Conservation (phyloP, 2,113 vertebrate species). For the Onychorhynchus coronatus region DNA sequence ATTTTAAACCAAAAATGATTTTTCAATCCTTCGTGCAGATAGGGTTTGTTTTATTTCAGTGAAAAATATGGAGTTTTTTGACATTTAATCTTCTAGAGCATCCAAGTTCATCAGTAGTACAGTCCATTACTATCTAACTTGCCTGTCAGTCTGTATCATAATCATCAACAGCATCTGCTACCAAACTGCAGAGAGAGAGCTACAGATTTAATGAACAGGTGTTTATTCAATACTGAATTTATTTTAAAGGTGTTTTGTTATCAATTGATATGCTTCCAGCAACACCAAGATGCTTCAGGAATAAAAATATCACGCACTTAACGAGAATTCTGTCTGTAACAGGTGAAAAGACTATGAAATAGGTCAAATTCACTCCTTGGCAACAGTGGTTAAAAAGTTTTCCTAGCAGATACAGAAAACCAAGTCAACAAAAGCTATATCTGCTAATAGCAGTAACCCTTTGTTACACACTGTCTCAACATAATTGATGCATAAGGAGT, state of each 20-base stretch:
- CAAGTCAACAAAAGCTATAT: not conserved
- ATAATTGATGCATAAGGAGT: not conserved
- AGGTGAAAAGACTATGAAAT: not conserved
- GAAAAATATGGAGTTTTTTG: not conserved
- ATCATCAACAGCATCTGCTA: slow-evolving; percentile 30
- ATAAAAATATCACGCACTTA: slow-evolving; percentile 29
- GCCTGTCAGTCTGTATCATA: slow-evolving; percentile 37
- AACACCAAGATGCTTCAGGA: not conserved
- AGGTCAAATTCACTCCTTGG: not conserved
- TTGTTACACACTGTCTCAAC: not conserved
- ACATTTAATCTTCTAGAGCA: not conserved
- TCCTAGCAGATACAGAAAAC: not conserved
- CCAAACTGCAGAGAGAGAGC: not conserved
- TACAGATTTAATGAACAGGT: slow-evolving; percentile 49
- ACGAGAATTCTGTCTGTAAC: not conserved
- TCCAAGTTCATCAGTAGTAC: not conserved
- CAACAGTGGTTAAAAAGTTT: not conserved
- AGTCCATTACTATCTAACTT: not conserved
- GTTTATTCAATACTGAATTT: slow-evolving; percentile 34
- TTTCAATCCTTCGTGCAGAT: not conserved
- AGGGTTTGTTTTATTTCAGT: not conserved
- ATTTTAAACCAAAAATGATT: not conserved
- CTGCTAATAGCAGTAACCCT: not conserved
- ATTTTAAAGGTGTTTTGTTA: slow-evolving; percentile 42
- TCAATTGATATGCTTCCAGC: slow-evolving; percentile 14